phyloP scores from a whole-genome alignment of 1,140 invertebrate species.

The Brachionus plicatilis region DNA sequence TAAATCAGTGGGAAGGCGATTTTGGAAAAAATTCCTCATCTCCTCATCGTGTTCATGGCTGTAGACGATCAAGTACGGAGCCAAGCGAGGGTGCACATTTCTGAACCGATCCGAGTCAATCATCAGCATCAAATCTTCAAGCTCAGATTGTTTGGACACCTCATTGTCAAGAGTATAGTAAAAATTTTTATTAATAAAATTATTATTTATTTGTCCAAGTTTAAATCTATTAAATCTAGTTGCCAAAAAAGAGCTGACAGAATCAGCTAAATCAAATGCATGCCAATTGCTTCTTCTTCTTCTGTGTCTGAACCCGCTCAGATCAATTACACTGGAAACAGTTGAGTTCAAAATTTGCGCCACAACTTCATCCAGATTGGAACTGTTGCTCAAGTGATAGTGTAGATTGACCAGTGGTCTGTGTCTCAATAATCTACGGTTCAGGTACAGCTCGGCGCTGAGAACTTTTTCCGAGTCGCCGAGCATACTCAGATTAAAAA shows the following conservation, averaged over 20 bases:
- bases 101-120: neutral
- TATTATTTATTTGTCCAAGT: neutral
- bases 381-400: neutral
- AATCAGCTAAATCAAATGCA: neutral
- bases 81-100: neutral
- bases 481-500: neutral
- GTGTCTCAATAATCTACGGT: neutral
- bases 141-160: neutral
- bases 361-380: neutral
- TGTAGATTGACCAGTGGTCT: neutral
- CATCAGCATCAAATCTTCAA: slow-evolving; percentile 5
- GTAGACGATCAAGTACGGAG: slow-evolving; percentile 4
- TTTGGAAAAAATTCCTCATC: slow-evolving; percentile 31
- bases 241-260: neutral
- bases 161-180: slow-evolving; percentile 1
- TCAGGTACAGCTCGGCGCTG: neutral
- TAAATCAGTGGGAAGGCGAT: neutral
- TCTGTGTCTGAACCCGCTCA: neutral
- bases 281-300: neutral
- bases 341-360: neutral
- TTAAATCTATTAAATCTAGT: slow-evolving; percentile 2
- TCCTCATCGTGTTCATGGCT: neutral
- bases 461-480: neutral
- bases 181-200: neutral
- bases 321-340: slow-evolving; percentile 2